Conservation (phyloP, 2,888 invertebrate genomes). For the Pyralis farinalis region DNA sequence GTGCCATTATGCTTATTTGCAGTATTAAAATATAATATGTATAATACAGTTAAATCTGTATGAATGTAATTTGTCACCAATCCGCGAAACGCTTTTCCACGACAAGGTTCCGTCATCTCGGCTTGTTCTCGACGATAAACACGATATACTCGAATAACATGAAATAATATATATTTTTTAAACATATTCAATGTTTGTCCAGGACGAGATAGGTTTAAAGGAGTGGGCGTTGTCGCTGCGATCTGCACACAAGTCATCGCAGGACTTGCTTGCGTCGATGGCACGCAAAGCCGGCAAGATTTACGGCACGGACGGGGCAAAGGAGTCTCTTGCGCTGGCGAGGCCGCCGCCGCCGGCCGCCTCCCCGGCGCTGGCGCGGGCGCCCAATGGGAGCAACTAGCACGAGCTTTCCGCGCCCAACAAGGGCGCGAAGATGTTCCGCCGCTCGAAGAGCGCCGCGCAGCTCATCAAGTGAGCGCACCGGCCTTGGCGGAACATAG, state of each 20-base stretch:
- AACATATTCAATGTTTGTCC: too few species aligned
- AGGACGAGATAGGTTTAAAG: conserved; percentile 99
- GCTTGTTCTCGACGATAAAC: too few species aligned
- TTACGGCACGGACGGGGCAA: conserved; percentile 90
- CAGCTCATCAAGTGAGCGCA: conserved; percentile 73
- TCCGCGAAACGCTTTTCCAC: too few species aligned
- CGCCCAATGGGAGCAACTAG: conserved; percentile 74
- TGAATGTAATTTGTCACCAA: too few species aligned
- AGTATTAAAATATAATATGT: too few species aligned
- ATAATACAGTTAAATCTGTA: too few species aligned
- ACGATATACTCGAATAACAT: too few species aligned
- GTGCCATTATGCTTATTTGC: too few species aligned
- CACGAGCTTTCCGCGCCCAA: conserved; percentile 74
- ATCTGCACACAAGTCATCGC: conserved; percentile 96
- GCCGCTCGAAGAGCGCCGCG: conserved; percentile 79
- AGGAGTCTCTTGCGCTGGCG: conserved; percentile 48
- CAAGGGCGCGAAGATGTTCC: conserved; percentile 79
- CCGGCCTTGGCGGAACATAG: background rate
- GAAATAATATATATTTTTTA: background rate
- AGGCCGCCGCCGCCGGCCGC: conserved; percentile 38
- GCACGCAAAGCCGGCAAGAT: conserved; percentile 99
- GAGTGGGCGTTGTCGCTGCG: conserved; percentile 98
- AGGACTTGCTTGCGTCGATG: conserved; percentile 97
- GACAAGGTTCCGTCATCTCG: too few species aligned
- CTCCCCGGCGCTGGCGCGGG: conserved; percentile 43